Percentiles rank a stretch among this genome's conserved stretches.
Conservation (phyloP, 2,888 invertebrate genomes). For the Oithona nana region DNA sequence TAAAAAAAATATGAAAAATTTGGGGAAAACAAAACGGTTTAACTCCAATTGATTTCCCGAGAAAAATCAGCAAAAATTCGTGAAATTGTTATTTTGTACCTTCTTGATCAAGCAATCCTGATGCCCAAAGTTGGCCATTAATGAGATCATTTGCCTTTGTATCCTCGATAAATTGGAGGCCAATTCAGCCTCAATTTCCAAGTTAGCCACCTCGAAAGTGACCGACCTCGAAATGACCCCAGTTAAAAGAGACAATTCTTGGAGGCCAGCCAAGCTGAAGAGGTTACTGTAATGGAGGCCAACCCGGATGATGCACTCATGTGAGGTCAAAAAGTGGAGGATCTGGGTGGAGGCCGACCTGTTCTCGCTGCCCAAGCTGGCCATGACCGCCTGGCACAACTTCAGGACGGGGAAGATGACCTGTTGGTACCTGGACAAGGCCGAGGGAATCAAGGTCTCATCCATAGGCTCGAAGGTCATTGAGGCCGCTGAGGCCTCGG, state of each 20-base stretch:
- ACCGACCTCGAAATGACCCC: conserved; percentile 51
- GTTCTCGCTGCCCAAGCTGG: conserved; percentile 57
- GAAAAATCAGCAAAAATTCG: too few relatives aligned
- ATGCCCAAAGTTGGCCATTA: conserved; percentile 48
- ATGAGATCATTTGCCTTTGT: conserved; percentile 50
- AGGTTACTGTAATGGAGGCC: not conserved
- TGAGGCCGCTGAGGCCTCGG: conserved; percentile 4
- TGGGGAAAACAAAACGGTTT: too few relatives aligned
- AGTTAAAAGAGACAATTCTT: conserved; percentile 56
- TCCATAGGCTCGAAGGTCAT: conserved; percentile 10
- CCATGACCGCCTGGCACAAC: conserved; percentile 58
- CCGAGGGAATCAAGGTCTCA: conserved; percentile 38
- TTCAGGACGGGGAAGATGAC: conserved; percentile 60
- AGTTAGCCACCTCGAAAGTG: conserved; percentile 17
- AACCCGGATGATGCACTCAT: conserved; percentile 42
- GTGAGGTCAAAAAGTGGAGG: conserved; percentile 55
- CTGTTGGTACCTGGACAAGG: conserved; percentile 54
- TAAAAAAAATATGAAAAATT: too few relatives aligned
- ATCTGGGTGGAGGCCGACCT: conserved; percentile 59
- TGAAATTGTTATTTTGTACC: conserved; percentile 21
- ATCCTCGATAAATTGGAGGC: conserved; percentile 35
- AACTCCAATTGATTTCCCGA: too few relatives aligned
- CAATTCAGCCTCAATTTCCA: conserved; percentile 1
- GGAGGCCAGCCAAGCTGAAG: conserved; percentile 43
- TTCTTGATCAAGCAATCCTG: conserved; percentile 29